phyloP scores from a whole-genome alignment of 2,888 invertebrate genomes.

The Ichneumoninae sp. region DNA sequence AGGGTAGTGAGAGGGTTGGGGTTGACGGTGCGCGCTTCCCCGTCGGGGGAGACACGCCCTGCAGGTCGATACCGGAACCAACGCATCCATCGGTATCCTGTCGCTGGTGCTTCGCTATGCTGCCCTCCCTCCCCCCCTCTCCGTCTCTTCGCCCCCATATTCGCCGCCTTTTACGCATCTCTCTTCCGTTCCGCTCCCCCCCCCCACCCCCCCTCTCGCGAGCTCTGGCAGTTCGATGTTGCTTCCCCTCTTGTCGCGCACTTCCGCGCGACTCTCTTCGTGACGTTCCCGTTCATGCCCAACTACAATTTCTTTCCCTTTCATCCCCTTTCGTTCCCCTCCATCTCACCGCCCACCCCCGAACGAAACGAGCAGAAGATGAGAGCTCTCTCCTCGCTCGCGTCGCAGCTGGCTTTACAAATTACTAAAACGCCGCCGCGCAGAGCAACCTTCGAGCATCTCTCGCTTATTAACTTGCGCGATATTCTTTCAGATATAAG shows the following conservation, averaged over 20 bases:
- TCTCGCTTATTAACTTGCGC: constrained; percentile 28
- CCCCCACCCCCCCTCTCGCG: neutral
- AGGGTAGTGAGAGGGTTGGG: constrained; percentile 70
- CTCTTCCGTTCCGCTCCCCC: constrained; percentile 20
- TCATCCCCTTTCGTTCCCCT: constrained; percentile 21
- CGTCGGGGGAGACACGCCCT: constrained; percentile 78
- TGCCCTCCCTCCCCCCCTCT: constrained; percentile 36
- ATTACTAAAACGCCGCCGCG: constrained; percentile 56
- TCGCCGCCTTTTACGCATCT: constrained; percentile 46
- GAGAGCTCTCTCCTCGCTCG: constrained; percentile 34
- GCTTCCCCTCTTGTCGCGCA: constrained; percentile 13
- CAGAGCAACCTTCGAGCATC: constrained; percentile 15
- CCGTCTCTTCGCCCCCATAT: constrained; percentile 27
- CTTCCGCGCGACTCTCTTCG: constrained; percentile 32
- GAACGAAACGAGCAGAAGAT: constrained; percentile 23
- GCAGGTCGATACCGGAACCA: constrained; percentile 79
- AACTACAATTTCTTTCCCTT: constrained; percentile 38
- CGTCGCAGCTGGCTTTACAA: constrained; percentile 62
- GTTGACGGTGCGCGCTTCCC: constrained; percentile 76
- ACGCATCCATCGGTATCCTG: constrained; percentile 74
- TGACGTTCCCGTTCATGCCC: constrained; percentile 40
- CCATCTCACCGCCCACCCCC: neutral
- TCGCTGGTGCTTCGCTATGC: constrained; percentile 63
- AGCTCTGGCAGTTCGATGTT: neutral
- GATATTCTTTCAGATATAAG: constrained; percentile 29